Evolutionary conservation across 2,888 invertebrate genomes (phyloP).

Genomic region (Nasonia oneida): DNA sequence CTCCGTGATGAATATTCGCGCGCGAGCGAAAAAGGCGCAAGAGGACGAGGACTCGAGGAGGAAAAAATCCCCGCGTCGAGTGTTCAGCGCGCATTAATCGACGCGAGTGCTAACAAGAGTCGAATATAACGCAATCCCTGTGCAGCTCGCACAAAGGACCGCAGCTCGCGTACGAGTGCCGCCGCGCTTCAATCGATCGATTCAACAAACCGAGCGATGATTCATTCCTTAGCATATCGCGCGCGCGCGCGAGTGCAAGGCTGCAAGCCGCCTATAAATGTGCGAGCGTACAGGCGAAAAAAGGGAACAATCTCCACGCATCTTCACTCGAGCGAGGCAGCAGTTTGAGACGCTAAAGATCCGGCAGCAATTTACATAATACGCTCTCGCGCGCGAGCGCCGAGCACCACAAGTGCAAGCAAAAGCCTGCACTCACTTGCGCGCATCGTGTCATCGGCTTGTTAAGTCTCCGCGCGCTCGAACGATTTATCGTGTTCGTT

Average conservation of each 20-base stretch:
- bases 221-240: constrained; percentile 14
- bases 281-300: too few species aligned
- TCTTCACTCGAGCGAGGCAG: background rate
- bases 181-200: constrained; percentile 44
- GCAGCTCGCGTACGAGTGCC: background rate
- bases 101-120: background rate
- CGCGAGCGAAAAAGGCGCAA: background rate
- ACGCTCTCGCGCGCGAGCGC: background rate
- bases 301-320: too few species aligned
- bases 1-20: constrained; percentile 8
- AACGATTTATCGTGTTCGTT: constrained; percentile 21
- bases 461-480: constrained; percentile 38
- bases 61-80: background rate
- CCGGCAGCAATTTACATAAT: constrained; percentile 41
- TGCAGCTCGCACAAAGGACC: background rate
- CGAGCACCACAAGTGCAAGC: background rate
- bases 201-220: constrained; percentile 43
- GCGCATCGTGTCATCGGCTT: constrained; percentile 49
- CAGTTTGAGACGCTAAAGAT: background rate
- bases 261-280: too few species aligned
- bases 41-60: background rate
- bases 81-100: background rate
- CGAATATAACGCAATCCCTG: background rate
- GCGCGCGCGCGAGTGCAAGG: background rate
- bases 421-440: background rate